Base-by-base conservation (phyloP, 2,888 invertebrate species). In the Mythimna lalbum region DNA sequence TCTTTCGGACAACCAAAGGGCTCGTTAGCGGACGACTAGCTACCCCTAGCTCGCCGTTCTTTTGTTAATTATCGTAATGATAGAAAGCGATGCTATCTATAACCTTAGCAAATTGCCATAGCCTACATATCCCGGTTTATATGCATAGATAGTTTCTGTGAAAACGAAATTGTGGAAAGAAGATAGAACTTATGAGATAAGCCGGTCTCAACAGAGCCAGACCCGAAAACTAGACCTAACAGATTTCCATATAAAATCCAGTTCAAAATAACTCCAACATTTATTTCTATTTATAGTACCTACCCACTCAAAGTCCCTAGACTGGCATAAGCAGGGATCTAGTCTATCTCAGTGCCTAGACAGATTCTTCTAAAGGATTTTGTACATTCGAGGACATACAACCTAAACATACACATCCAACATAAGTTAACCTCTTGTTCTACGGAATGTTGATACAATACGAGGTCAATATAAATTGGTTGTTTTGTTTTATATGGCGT, bases 251-350 rank as follows among this genome's bases (percentile, higher is more conserved):
- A 21, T n/a, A 47, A 56, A 56, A 61, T 17, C 36, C 39, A 23
- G 39, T 73, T 55, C 59, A 31, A 63, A 69, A 60, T 55, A 73
- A 63, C 60, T 52, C 47, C 36, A 69, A 33, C 33, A 73, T 79
- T 78, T 78, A 69, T 79, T 66, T 71, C 43, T 78, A 63, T 78
- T 76, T 71, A 66, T 47, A 69, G 59, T 5, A 43, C 14, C 55
- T 4, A 43, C 36, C 36, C 7, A 9, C 53, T 39, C 31, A 33
- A 49, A 50, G 39, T 73, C 74, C 63, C 69, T 55, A 60, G 78
- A 79, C 55, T 65, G 27, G 50, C 36, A 61, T 63, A 69, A 79
- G 69, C 52, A 66, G 27, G 80, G 77, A 78, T 78, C 33, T 59
- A 50, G 65, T 69, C 52, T 60, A 53, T 53, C 47, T 60, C 55